phyloP scores from a whole-genome alignment of 1,140 invertebrate species.

The Hydropsyche tenuis region DNA sequence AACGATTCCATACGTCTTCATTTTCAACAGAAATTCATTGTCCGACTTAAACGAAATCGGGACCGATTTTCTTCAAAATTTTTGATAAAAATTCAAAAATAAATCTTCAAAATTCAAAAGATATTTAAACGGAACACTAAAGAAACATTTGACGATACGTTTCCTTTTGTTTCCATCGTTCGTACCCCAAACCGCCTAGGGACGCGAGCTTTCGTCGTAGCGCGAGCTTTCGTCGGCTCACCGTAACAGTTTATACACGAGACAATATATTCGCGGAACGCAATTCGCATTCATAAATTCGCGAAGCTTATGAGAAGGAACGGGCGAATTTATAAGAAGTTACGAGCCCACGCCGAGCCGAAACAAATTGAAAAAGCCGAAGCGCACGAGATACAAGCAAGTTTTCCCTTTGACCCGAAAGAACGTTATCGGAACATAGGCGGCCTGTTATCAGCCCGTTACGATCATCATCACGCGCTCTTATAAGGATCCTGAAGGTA shows the following conservation, averaged over 20 bases:
- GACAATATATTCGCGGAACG: neutral
- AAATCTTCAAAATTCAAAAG: too few species aligned
- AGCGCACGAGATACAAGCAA: too few species aligned
- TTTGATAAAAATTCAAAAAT: too few species aligned
- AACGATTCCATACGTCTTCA: too few species aligned
- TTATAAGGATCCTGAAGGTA: neutral
- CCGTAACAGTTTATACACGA: neutral
- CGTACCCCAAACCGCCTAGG: neutral
- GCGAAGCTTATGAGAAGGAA: neutral
- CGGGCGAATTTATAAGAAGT: constrained; percentile 21
- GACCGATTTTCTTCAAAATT: too few species aligned
- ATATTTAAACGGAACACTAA: too few species aligned
- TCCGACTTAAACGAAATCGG: too few species aligned
- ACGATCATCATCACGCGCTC: constrained; percentile 33
- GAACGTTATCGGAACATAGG: neutral
- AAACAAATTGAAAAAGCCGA: constrained; percentile 31
- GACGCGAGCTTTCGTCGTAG: neutral
- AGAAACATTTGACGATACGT: neutral
- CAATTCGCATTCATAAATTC: constrained; percentile 19
- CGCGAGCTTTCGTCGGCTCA: neutral
- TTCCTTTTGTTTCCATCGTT: constrained; percentile 4
- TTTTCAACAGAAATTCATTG: too few species aligned
- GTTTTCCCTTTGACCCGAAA: neutral
- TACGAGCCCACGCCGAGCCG: neutral
- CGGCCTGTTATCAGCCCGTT: constrained; percentile 8